phyloP scores from a whole-genome alignment of 2,888 invertebrate genomes.

The Uropetala carovei region DNA sequence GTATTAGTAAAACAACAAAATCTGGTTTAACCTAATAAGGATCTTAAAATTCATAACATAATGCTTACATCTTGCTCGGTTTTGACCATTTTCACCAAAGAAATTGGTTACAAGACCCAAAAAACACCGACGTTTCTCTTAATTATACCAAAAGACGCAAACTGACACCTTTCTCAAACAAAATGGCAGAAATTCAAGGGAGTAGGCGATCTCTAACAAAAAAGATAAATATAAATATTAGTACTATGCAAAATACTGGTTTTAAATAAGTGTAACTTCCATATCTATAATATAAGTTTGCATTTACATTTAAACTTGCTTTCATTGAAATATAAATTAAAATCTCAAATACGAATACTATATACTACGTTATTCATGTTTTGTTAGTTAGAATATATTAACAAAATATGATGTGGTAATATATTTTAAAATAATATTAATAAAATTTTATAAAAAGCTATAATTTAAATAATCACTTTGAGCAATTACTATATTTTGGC shows the following conservation, averaged over 20 bases:
- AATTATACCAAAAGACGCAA: not conserved
- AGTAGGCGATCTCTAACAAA: not conserved
- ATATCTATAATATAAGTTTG: not conserved
- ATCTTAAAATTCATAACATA: not conserved
- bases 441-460: not conserved
- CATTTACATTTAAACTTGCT: not conserved
- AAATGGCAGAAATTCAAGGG: not conserved
- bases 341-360: not conserved
- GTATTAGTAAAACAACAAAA: not conserved
- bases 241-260: not conserved
- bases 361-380: not conserved
- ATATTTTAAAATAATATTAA: not conserved
- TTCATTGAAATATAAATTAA: not conserved
- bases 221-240: not conserved
- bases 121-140: not conserved
- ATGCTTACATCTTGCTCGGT: slow-evolving; percentile 50
- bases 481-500: not conserved
- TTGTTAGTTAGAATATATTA: too few relatives aligned
- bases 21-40: not conserved
- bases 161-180: not conserved
- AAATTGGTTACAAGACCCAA: not conserved
- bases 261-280: not conserved
- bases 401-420: too few relatives aligned
- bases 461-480: not conserved
- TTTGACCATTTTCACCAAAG: slow-evolving; percentile 7